Evolutionary conservation across 1,140 invertebrate species (phyloP), one percentile per base, ranked within the genome.

Genomic region (Vanessa tameamea): DNA sequence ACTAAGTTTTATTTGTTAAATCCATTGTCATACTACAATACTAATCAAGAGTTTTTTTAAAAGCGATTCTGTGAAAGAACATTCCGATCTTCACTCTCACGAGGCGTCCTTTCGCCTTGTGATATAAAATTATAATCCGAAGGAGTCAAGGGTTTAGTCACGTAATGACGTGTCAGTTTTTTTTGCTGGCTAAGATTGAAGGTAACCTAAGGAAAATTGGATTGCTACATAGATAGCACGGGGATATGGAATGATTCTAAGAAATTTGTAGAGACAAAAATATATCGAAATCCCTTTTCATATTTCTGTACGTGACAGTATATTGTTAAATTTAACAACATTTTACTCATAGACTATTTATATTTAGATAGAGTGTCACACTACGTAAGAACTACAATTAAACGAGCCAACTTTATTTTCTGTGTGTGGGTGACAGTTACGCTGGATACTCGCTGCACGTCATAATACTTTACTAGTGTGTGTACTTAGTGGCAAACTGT

Each of bases 161-260:
- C 87, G 86, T 90, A 88, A 84, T 80, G 84, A 82, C 83, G 86
- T 85, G 88, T 87, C 88, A 87, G 85, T 87, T 81, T 20, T n/a
- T 85, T 80, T 71, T 78, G 69, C 64, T 72, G 78, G 67, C 67
- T 77, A 61, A 61, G 57, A 61, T 61, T 13, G 57, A 37, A 78
- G 75, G 72, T 76, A 83, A 82, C 75, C 82, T 72, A 23, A 74
- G 63, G 80, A 80, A 87, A 87, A 86, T 86, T 86, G 84, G 81
- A 82, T 86, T 82, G 76, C 78, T 61, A 61, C 84, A 84, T 84
- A 85, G 80, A 82, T 83, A 83, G 84, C 82, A 77, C 69, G 76
- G 76, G 53, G 0, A 57, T 23, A 57, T 64, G 64, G 74, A 78
- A 72, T 63, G 48, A 47, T 78, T 72, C 69, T 50, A 16, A 67